These are phyloP conservation scores for Theropithecus gelada DNA, from an alignment of 2,113 vertebrate species.

Conservation along the genomic window DNA sequence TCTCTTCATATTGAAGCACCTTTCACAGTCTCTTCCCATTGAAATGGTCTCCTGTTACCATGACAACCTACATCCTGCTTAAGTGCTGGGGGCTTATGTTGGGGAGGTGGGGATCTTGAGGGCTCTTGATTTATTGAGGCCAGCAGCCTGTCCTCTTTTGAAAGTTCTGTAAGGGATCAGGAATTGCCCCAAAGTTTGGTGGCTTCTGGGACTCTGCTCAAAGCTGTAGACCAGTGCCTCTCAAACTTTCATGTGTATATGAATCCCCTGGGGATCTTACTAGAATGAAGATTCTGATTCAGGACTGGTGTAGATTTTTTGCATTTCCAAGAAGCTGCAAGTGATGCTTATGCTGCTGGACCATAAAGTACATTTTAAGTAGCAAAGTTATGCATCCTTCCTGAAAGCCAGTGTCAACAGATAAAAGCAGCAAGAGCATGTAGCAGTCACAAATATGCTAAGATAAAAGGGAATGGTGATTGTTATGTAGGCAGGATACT, in stretches of 20 bases:
- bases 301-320: background rate
- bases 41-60: background rate
- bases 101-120: background rate
- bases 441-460: background rate
- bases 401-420: background rate
- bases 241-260: background rate
- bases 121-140: background rate
- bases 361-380: background rate
- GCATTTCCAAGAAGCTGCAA: background rate
- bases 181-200: background rate
- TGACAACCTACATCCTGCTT: slow-evolving; percentile 2
- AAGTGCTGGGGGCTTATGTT: background rate
- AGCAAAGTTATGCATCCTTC: background rate
- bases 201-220: background rate
- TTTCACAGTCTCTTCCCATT: background rate
- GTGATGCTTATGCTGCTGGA: background rate
- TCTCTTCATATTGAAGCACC: background rate
- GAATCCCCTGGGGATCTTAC: background rate
- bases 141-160: background rate
- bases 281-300: background rate
- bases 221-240: background rate
- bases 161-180: background rate
- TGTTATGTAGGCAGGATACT: background rate
- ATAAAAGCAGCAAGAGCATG: background rate
- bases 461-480: background rate